A percentile compares a stretch with the other conserved stretches of the same genome.
phyloP scores from a whole-genome alignment of 2,113 vertebrate genomes.

The Alligator mississippiensis region DNA sequence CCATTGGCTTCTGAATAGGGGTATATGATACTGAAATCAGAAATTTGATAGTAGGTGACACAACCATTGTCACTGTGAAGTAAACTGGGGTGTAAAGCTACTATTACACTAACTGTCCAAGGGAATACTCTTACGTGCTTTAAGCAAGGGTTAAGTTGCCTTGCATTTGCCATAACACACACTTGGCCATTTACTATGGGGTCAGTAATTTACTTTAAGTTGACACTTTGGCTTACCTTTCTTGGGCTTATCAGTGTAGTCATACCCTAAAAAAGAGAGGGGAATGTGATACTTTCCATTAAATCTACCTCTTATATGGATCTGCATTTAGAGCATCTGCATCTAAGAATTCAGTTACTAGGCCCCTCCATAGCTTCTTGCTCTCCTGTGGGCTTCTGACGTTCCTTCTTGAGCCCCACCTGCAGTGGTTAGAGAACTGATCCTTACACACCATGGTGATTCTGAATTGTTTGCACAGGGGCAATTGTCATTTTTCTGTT shows the following conservation, averaged over 20 bases:
- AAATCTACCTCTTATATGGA: background rate
- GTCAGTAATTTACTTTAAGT: too few relatives aligned
- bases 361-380: background rate
- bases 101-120: too few relatives aligned
- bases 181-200: too few relatives aligned
- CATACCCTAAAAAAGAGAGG: too few relatives aligned
- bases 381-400: background rate
- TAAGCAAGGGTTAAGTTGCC: too few relatives aligned
- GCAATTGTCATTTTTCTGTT: background rate
- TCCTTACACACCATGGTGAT: background rate
- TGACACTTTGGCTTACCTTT: too few relatives aligned
- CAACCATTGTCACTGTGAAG: too few relatives aligned
- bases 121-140: too few relatives aligned
- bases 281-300: too few relatives aligned
- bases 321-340: background rate
- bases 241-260: too few relatives aligned
- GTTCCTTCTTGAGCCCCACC: background rate
- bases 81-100: too few relatives aligned
- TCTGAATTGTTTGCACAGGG: background rate
- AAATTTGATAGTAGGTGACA: background rate
- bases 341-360: background rate
- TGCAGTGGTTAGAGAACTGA: background rate
- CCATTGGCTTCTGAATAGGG: background rate
- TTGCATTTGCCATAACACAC: too few relatives aligned
- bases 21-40: background rate